Evolutionary conservation across 2,113 vertebrate species (phyloP).

Genomic region (Amphiprion ocellaris): DNA sequence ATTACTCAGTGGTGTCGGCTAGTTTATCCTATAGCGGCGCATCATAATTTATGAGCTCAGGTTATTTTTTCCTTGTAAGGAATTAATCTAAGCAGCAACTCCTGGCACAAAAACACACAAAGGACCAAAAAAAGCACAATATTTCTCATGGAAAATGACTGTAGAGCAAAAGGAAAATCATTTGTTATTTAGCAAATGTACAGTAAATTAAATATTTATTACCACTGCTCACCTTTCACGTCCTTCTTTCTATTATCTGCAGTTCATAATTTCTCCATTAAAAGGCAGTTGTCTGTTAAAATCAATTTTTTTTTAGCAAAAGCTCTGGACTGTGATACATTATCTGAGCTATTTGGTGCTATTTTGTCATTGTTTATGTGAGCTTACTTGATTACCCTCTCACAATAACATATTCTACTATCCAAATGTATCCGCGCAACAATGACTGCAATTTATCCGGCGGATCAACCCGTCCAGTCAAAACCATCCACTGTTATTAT

Average conservation of each 20-base stretch:
- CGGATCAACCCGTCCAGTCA: constrained; percentile 18
- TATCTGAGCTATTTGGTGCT: too few species aligned
- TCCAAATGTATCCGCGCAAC: constrained; percentile 6
- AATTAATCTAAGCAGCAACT: constrained; percentile 4
- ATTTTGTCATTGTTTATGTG: not conserved
- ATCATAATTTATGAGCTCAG: constrained; percentile 7
- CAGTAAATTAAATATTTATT: not conserved
- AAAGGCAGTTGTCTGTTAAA: not conserved
- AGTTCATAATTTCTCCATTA: not conserved
- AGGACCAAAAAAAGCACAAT: not conserved
- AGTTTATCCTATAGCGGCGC: not conserved
- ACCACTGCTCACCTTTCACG: not conserved
- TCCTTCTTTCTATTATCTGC: not conserved
- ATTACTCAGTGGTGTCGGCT: not conserved
- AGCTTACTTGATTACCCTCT: not conserved
- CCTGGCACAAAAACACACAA: not conserved
- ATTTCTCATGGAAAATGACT: not conserved
- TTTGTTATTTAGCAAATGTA: not conserved
- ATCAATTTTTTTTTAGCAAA: too few species aligned
- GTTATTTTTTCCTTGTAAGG: not conserved
- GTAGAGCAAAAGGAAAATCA: not conserved
- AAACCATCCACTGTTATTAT: constrained; percentile 15
- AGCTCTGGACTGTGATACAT: too few species aligned
- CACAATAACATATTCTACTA: not conserved
- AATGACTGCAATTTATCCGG: constrained; percentile 16